These are phyloP conservation scores for Drosophila diplacantha DNA, from an alignment of 2,888 invertebrate genomes.

Conservation along the genomic window DNA sequence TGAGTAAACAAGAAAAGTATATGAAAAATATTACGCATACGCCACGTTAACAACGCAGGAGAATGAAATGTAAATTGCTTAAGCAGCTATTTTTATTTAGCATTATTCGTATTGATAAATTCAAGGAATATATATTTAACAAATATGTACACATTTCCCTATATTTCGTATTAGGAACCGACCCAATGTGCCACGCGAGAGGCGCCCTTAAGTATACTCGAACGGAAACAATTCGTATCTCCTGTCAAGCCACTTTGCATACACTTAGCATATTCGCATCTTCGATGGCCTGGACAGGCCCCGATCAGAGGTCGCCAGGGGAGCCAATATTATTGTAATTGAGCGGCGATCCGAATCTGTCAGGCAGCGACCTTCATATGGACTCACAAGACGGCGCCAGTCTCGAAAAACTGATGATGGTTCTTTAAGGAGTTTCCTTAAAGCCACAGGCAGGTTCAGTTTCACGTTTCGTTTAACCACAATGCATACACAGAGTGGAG, in stretches of 20 bases:
- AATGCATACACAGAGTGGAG: background rate
- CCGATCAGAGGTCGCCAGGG: background rate
- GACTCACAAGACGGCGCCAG: background rate
- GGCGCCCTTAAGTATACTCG: constrained; percentile 2
- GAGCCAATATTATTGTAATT: constrained; percentile 20
- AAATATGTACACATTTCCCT: background rate
- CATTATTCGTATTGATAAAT: background rate
- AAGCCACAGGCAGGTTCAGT: background rate
- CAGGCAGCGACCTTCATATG: background rate
- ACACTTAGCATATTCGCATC: constrained; percentile 33
- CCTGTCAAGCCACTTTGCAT: constrained; percentile 40
- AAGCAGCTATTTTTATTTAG: background rate
- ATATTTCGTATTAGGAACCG: background rate
- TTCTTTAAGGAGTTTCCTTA: constrained; percentile 3
- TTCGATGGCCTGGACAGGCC: constrained; percentile 4
- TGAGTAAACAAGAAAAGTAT: background rate
- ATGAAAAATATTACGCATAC: constrained; percentile 2
- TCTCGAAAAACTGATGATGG: background rate
- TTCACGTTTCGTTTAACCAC: background rate
- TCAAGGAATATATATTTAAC: no score
- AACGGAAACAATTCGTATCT: constrained; percentile 41
- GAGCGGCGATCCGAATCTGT: background rate
- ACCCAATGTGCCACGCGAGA: constrained; percentile 6
- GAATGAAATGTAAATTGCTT: background rate
- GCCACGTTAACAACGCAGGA: background rate